These are phyloP conservation scores for Coecobrya sp. DNA, from an alignment of 2,888 invertebrate genomes.

Conservation along the genomic window DNA sequence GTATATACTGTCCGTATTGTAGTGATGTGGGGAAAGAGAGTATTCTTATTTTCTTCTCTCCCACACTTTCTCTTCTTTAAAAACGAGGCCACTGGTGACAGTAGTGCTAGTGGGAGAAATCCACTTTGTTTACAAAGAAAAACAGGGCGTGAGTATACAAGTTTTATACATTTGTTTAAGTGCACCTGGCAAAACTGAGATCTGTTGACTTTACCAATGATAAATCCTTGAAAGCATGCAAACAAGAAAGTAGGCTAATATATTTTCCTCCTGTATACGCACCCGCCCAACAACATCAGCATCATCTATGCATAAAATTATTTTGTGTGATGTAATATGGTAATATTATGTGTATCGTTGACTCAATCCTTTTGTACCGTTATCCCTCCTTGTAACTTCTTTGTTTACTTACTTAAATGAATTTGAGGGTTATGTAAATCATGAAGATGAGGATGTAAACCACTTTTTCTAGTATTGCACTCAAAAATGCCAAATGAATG, in stretches of 20 bases:
- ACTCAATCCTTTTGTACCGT: neutral
- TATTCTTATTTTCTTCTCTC: neutral
- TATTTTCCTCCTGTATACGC: neutral
- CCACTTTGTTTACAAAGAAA: slow-evolving; percentile 12
- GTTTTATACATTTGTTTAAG: slow-evolving; percentile 50
- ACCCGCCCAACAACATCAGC: neutral
- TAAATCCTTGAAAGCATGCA: slow-evolving; percentile 34
- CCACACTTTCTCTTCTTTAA: neutral
- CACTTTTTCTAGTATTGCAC: slow-evolving; percentile 13
- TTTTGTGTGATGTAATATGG: slow-evolving; percentile 2
- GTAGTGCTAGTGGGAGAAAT: neutral
- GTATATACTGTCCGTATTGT: too few relatives aligned
- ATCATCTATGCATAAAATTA: neutral
- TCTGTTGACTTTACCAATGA: slow-evolving; percentile 40
- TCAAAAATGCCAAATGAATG: neutral
- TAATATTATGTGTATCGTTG: neutral
- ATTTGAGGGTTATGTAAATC: slow-evolving; percentile 44
- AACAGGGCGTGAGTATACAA: slow-evolving; percentile 21
- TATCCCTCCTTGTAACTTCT: neutral
- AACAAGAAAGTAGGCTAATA: slow-evolving; percentile 32
- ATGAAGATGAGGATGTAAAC: slow-evolving; percentile 1
- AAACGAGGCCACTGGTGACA: slow-evolving; percentile 59
- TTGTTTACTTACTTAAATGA: slow-evolving; percentile 38
- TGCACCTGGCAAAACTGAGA: slow-evolving; percentile 54
- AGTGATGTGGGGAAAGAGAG: neutral